phyloP scores from a whole-genome alignment of 2,113 vertebrate species.

The Thermophis baileyi region DNA sequence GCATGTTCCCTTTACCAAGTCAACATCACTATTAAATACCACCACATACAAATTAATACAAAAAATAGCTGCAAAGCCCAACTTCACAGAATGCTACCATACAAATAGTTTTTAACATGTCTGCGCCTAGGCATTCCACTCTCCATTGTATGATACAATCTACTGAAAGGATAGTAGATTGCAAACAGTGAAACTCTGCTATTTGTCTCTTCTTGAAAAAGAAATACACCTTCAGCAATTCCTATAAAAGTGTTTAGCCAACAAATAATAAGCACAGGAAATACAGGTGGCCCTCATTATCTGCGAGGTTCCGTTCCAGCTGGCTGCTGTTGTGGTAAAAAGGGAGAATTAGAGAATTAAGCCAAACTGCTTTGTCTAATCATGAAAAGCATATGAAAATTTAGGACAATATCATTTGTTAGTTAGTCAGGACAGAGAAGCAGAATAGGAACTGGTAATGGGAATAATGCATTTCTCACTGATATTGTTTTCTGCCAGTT shows the following conservation, averaged over 20 bases:
- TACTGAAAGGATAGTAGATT: neutral
- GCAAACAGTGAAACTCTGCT: neutral
- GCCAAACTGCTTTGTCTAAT: neutral
- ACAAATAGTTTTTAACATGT: neutral
- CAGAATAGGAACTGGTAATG: neutral
- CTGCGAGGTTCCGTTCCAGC: neutral
- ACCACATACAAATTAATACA: neutral
- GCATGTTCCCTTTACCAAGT: neutral
- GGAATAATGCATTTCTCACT: neutral
- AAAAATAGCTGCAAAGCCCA: neutral
- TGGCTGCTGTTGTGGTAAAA: neutral
- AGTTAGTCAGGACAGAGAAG: neutral
- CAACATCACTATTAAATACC: neutral
- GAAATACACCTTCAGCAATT: neutral
- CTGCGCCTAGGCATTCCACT: neutral
- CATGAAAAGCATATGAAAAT: neutral
- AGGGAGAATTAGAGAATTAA: neutral
- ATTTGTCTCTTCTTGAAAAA: neutral
- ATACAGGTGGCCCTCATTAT: neutral
- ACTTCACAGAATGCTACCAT: neutral
- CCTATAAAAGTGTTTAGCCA: neutral
- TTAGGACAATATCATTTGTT: neutral
- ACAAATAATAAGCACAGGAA: neutral
- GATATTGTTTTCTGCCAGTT: neutral
- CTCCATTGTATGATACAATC: neutral